Conservation (phyloP, 2,797 vertebrate genomes). For the Echeneis naucrates region DNA sequence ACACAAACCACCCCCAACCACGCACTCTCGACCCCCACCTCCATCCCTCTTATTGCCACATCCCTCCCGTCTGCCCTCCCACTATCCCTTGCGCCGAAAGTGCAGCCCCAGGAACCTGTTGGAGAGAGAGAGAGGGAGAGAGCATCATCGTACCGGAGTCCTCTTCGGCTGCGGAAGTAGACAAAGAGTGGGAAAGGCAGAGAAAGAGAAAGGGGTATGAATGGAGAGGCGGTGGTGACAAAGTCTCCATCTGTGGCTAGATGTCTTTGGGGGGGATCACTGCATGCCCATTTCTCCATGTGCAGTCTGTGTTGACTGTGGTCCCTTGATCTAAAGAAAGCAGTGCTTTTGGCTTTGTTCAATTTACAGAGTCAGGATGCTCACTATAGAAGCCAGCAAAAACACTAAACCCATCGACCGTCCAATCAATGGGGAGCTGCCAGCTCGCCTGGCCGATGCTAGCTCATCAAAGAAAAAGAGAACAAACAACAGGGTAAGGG, state of each 20-base stretch:
- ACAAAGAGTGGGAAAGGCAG: constrained; percentile 48
- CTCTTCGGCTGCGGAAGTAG: constrained; percentile 78
- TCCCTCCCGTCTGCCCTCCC: constrained; percentile 41
- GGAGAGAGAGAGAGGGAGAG: constrained; percentile 53
- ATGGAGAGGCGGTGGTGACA: constrained; percentile 49
- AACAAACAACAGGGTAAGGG: constrained; percentile 74
- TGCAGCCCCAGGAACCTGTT: constrained; percentile 75
- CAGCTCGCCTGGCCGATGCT: constrained; percentile 63
- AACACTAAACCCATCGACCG: constrained; percentile 80
- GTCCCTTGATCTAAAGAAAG: constrained; percentile 66
- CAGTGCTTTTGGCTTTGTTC: constrained; percentile 68
- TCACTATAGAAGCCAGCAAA: constrained; percentile 63
- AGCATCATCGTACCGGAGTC: constrained; percentile 35
- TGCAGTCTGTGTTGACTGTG: constrained; percentile 43
- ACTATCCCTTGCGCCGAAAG: constrained; percentile 34
- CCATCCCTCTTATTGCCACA: constrained; percentile 53
- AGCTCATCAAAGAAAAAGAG: constrained; percentile 77
- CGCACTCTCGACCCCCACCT: constrained; percentile 71
- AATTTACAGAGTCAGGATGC: constrained; percentile 72
- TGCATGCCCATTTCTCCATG: constrained; percentile 28
- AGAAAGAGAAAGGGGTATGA: constrained; percentile 43
- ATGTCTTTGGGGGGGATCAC: constrained; percentile 30
- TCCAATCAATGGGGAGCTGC: constrained; percentile 79
- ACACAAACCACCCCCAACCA: constrained; percentile 75
- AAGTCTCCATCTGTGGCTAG: constrained; percentile 46